A percentile compares a stretch with the other conserved stretches of the same genome.
These are phyloP conservation scores for Nomada lathburiana DNA, from an alignment of 2,888 invertebrate species.

Conservation along the genomic window DNA sequence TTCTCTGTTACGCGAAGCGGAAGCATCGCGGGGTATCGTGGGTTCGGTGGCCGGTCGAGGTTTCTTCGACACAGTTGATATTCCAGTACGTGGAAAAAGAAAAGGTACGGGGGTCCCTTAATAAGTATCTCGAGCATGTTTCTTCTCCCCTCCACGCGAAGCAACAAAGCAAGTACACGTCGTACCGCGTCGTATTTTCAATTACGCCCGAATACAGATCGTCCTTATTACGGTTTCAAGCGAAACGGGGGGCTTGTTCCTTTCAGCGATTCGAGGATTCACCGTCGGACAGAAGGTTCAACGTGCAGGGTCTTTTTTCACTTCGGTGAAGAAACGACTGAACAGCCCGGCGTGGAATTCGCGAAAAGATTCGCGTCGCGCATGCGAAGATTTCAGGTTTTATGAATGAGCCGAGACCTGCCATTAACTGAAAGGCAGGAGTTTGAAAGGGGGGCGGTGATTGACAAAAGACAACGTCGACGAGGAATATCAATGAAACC, in stretches of 20 bases:
- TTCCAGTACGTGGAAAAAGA: conserved; percentile 25
- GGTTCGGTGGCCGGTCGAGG: conserved; percentile 75
- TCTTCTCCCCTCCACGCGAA: neutral
- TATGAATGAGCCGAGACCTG: conserved; percentile 28
- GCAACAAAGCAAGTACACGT: neutral
- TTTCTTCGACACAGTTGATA: conserved; percentile 61
- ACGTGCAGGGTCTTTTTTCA: neutral
- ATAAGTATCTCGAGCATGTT: conserved; percentile 5
- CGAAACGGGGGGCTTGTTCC: neutral
- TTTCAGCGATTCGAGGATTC: neutral
- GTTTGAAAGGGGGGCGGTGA: conserved; percentile 21
- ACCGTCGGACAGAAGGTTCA: neutral
- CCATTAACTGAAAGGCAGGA: neutral
- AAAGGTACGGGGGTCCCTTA: neutral
- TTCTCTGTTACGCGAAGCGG: conserved; percentile 75
- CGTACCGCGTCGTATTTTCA: neutral
- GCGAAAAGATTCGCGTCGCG: conserved; percentile 20
- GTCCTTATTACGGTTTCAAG: neutral
- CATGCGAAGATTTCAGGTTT: conserved; percentile 9
- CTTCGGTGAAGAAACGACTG: too few relatives aligned
- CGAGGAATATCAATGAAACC: conserved; percentile 48
- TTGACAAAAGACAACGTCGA: conserved; percentile 19
- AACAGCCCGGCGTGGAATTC: too few relatives aligned
- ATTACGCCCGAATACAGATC: neutral
- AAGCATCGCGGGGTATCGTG: conserved; percentile 70